phyloP scores from a whole-genome alignment of 2,888 invertebrate species.

The Candidula unifasciata region DNA sequence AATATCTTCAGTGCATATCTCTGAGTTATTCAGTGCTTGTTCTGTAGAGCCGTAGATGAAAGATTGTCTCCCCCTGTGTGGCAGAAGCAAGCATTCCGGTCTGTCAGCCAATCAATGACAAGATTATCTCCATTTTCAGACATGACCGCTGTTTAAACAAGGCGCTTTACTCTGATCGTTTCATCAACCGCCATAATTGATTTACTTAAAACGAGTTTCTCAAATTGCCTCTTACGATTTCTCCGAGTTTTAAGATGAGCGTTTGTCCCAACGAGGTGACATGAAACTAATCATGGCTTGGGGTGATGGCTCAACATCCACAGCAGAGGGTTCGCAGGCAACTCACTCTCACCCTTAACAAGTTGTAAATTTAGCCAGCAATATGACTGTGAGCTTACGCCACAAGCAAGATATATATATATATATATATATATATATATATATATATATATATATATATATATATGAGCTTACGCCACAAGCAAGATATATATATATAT shows the following conservation, averaged over 20 bases:
- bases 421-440: too few species aligned
- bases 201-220: constrained; percentile 32
- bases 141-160: constrained; percentile 29
- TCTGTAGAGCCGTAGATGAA: constrained; percentile 6
- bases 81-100: constrained; percentile 11
- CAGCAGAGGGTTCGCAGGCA: neutral
- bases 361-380: too few species aligned
- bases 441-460: too few species aligned
- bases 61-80: neutral
- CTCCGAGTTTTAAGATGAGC: neutral
- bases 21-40: neutral
- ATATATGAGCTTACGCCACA: too few species aligned
- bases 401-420: too few species aligned
- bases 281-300: neutral
- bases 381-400: too few species aligned
- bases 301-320: neutral
- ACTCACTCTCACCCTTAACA: too few species aligned
- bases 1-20: neutral
- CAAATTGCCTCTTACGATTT: constrained; percentile 17
- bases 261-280: neutral
- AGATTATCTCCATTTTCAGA: constrained; percentile 17
- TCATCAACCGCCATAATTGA: constrained; percentile 21
- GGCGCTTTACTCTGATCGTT: constrained; percentile 7
- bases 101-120: neutral
- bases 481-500: too few species aligned